Evolutionary conservation across 35 echinoderm and acorn worm species (phyloP), one percentile per base, ranked within the genome.

Genomic region (Diadema setosum): DNA sequence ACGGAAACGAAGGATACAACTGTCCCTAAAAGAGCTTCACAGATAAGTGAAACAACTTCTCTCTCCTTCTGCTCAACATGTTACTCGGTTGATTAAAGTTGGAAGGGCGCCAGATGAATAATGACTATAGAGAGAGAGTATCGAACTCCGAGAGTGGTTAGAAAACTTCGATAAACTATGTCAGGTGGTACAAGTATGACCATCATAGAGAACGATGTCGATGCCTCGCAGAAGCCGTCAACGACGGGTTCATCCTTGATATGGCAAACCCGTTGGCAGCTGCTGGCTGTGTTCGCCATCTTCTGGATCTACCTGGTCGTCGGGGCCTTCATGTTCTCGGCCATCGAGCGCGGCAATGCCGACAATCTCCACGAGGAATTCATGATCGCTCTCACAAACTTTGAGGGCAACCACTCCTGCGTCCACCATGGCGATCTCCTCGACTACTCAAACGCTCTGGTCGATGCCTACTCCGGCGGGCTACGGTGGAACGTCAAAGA

Each of bases 221-320:
- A 21, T 24, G n/a, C 30, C n/a, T 18, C 25, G 63, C 1, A 34
- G 0, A 33, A 12, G 49, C 21, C 49, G 49, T 55, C 49, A 18
- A 67, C 8, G 61, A 18, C 17, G 73, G 12, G 0, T 26, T 21
- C 15, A 21, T 21, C 15, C 34, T 44, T 21, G 40, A 35, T 5
- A 78, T 78, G 73, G 73, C 73, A 78, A 41, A 78, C 73, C 1
- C 39, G 73, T 21, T 8, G 35, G 12, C 73, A 78, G n/a, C 73
- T 78, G 7, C 18, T 78, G 17, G 73, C 35, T 11, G 73, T 78
- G 15, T 41, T 78, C 35, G 35, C 44, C 0, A 44, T 78, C 39
- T 78, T 78, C 20, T 78, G 73, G 73, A n/a, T 78, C 35, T 78
- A 78, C 40, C 73, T 78, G 15, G 24, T 78, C 73, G 37, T 78